Evolutionary conservation across 2,888 invertebrate genomes (phyloP), one percentile per base, ranked within the genome.

Genomic region (Mythimna ferrago): DNA sequence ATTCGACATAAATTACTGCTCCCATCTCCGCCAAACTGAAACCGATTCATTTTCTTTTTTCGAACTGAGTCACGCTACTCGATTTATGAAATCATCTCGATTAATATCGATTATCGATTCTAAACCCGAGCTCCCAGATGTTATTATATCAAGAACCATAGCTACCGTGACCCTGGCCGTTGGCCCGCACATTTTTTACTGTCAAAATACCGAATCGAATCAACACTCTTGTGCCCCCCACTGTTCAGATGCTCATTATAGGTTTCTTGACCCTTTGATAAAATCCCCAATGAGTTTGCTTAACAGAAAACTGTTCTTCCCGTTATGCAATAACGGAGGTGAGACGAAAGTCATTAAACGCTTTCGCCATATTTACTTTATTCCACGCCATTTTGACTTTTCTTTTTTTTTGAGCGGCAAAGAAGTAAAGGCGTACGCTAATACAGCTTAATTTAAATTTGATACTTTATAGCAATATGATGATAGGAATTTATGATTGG

Each of bases 401-500:
- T 57, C 44, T 80, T 84, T 76, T 80, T 83, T 73, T 80, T 78
- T 66, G 26, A 61, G 76, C 86, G 82, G 89, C 87, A 70, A 48
- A 7, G 41, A 56, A 35, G 73, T 78, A 85, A 90, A 91, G 89
- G 87, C 72, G 56, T 71, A 64, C 74, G 60, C 71, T 70, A 83
- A 63, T 89, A 92, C 91, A 86, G 89, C 92, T 91, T 90, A 90
- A 92, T 92, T 92, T 89, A 87, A 91, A 91, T 89, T 90, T 87
- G 85, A 86, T 89, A 89, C 86, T 89, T 89, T 89, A 89, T 85
- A 85, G 82, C 77, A 80, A 84, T 87, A 84, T 81, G 84, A 83
- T 82, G 79, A 76, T 84, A 75, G 64, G 73, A 87, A 89, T 89
- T 89, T 90, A 91, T 80, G 71, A 71, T 81, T 81, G 75, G 65